A percentile compares a stretch with the other conserved stretches of the same genome.
Evolutionary conservation across 2,888 invertebrate species (phyloP).

Genomic region (Drosophila meridionalis): DNA sequence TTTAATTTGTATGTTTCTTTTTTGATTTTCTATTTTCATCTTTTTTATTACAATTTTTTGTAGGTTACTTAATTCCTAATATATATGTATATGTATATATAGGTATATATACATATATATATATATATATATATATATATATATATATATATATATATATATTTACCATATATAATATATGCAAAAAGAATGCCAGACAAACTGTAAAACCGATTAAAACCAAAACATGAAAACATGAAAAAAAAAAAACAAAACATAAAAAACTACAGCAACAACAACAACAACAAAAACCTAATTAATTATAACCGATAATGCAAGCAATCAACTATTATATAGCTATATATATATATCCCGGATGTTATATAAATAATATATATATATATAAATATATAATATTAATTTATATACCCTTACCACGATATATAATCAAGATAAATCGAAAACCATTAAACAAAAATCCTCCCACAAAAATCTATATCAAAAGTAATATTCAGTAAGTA

Average conservation of each 20-base stretch:
- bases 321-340: conserved; percentile 48
- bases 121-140: conserved; percentile 54
- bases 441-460: conserved; percentile 39
- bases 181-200: conserved; percentile 53
- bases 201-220: conserved; percentile 57
- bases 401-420: conserved; percentile 44
- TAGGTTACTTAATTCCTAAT: conserved; percentile 86
- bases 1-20: conserved; percentile 71
- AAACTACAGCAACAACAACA: conserved; percentile 4
- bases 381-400: conserved; percentile 32
- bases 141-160: conserved; percentile 42
- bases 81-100: conserved; percentile 37
- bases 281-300: conserved; percentile 42
- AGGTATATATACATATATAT: neutral
- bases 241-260: conserved; percentile 24
- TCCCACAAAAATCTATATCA: conserved; percentile 37
- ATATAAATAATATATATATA: conserved; percentile 32
- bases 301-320: conserved; percentile 49
- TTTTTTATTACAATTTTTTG: conserved; percentile 84
- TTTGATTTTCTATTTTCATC: conserved; percentile 79
- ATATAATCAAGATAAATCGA: conserved; percentile 30
- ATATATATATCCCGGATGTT: conserved; percentile 16
- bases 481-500: conserved; percentile 70
- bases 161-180: conserved; percentile 44
- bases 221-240: conserved; percentile 58